phyloP scores from a whole-genome alignment of 2,113 vertebrate species.

The Alethe castanea region DNA sequence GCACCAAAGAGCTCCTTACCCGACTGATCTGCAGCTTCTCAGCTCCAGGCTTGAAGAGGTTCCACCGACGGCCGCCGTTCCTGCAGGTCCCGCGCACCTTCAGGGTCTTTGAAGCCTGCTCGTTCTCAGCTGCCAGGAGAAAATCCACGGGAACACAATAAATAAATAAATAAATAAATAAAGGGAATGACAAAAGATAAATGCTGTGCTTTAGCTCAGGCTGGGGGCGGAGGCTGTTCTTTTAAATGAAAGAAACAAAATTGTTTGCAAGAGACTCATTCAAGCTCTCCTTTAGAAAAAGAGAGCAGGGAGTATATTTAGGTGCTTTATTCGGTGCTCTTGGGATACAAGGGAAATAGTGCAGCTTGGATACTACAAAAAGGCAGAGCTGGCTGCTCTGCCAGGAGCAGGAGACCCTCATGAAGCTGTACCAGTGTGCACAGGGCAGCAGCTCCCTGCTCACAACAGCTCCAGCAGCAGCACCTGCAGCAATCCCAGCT shows the following conservation, averaged over 20 bases:
- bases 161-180: background rate
- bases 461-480: background rate
- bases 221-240: conserved; percentile 65
- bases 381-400: background rate
- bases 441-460: background rate
- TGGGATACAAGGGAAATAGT: background rate
- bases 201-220: conserved; percentile 58
- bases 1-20: conserved; percentile 67
- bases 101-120: conserved; percentile 70
- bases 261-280: conserved; percentile 66
- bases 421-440: too few relatives aligned
- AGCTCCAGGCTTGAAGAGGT: conserved; percentile 80
- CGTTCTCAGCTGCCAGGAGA: conserved; percentile 60
- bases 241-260: conserved; percentile 65
- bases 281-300: conserved; percentile 44
- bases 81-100: conserved; percentile 71
- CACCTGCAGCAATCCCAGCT: background rate
- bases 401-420: background rate
- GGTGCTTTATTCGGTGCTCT: conserved; percentile 48
- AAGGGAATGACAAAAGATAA: conserved; percentile 58
- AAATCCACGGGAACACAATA: conserved; percentile 4
- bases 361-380: conserved; percentile 9
- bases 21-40: conserved; percentile 83
- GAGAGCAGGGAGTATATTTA: conserved; percentile 40
- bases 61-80: conserved; percentile 66